A percentile compares a stretch with the other conserved stretches of the same genome.
These are phyloP conservation scores for Liodrosophila aerea DNA, from an alignment of 2,888 invertebrate species.

Conservation along the genomic window DNA sequence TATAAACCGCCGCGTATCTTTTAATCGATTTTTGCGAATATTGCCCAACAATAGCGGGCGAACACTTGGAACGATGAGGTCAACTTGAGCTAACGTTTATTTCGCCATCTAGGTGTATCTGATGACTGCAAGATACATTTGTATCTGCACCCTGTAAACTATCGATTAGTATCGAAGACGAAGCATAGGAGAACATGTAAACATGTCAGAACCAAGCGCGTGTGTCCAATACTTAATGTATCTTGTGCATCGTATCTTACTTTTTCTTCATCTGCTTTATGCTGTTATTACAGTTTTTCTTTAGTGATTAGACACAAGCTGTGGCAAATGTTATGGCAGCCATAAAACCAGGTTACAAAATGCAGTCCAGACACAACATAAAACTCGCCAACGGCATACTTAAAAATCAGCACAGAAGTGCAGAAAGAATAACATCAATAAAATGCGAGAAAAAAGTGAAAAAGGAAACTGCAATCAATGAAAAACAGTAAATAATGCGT, in stretches of 20 bases:
- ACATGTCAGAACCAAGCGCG: conserved; percentile 63
- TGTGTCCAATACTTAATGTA: conserved; percentile 72
- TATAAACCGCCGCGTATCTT: conserved; percentile 46
- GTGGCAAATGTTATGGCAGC: conserved; percentile 69
- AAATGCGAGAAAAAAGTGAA: conserved; percentile 42
- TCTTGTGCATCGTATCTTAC: conserved; percentile 61
- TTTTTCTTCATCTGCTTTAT: conserved; percentile 12
- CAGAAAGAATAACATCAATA: conserved; percentile 37
- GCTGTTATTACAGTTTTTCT: conserved; percentile 26
- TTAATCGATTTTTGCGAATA: conserved; percentile 50
- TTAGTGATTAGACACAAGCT: conserved; percentile 65
- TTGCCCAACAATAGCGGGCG: conserved; percentile 35
- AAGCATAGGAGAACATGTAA: conserved; percentile 56
- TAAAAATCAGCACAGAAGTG: conserved; percentile 49
- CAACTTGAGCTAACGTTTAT: no score
- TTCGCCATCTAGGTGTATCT: conserved; percentile 34
- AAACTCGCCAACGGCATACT: conserved; percentile 61
- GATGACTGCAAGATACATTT: conserved; percentile 37
- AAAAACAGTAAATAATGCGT: conserved; percentile 58
- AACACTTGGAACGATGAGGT: conserved; percentile 37
- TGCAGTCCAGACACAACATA: conserved; percentile 65
- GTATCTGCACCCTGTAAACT: conserved; percentile 63
- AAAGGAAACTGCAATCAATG: conserved; percentile 71
- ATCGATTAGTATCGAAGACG: conserved; percentile 60
- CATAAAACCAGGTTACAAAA: conserved; percentile 77